A percentile compares a stretch with the other conserved stretches of the same genome.
Conservation (phyloP, 23 tunicate genomes). For the Ciona savignyi region DNA sequence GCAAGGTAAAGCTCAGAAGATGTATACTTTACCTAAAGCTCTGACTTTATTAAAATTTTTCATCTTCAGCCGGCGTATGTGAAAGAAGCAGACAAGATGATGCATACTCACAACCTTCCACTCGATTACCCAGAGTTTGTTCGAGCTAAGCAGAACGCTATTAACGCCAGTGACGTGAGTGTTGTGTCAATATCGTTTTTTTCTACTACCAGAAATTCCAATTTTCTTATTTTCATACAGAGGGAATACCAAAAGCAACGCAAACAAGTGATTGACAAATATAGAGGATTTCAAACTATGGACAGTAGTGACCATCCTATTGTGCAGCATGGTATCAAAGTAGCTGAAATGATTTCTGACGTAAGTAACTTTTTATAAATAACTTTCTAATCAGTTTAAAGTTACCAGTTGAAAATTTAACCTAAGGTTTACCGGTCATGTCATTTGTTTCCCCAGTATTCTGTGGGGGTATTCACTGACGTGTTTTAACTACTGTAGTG, state of each 20-base stretch:
- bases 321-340: conserved; percentile 89
- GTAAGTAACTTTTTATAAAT: too few species aligned
- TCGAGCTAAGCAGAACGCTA: conserved; percentile 72
- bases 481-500: too few species aligned
- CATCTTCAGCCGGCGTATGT: conserved; percentile 45
- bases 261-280: conserved; percentile 57
- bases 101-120: conserved; percentile 76
- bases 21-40: too few species aligned
- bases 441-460: too few species aligned
- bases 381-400: too few species aligned
- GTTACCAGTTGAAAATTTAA: too few species aligned
- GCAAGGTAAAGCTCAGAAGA: conserved; percentile 71
- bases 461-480: too few species aligned
- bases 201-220: too few species aligned
- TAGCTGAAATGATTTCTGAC: conserved; percentile 80
- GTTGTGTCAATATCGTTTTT: too few species aligned
- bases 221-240: conserved; percentile 20
- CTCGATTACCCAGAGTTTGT: conserved; percentile 81
- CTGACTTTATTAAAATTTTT: too few species aligned
- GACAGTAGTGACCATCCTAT: conserved; percentile 93
- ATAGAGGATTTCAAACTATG: conserved; percentile 99
- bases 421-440: too few species aligned
- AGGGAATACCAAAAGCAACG: conserved; percentile 65
- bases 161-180: conserved; percentile 89
- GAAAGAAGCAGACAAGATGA: conserved; percentile 69